These are phyloP conservation scores for Taurulus bubalis DNA, from an alignment of 2,113 vertebrate species.

Conservation along the genomic window DNA sequence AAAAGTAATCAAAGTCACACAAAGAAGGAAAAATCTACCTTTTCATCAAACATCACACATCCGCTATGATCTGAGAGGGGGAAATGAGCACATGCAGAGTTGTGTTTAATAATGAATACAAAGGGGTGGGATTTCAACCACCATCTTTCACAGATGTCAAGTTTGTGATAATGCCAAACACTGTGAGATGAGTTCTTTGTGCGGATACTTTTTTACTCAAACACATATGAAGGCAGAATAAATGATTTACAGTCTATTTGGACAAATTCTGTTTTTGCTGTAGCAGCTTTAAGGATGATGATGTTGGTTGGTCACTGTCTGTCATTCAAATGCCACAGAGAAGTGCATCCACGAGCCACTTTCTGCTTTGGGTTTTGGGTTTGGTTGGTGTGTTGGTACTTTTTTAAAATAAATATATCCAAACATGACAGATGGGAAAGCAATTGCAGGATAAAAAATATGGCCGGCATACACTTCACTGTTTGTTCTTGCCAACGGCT, in stretches of 20 bases:
- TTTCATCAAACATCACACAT: slow-evolving; percentile 14
- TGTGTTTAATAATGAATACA: slow-evolving; percentile 8
- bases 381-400: slow-evolving; percentile 5
- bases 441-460: slow-evolving; percentile 1
- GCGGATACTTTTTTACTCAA: slow-evolving; percentile 4
- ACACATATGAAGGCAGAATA: neutral
- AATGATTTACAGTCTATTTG: neutral
- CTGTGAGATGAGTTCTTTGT: slow-evolving; percentile 10
- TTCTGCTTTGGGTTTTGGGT: slow-evolving; percentile 4
- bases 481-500: neutral
- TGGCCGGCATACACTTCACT: neutral
- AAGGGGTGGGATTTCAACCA: slow-evolving; percentile 1
- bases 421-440: slow-evolving; percentile 10
- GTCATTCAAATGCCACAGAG: slow-evolving; percentile 3
- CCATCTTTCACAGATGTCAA: slow-evolving; percentile 8
- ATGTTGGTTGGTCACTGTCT: neutral
- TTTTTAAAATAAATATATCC: slow-evolving; percentile 27
- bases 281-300: neutral
- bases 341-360: neutral
- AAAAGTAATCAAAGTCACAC: neutral
- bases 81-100: neutral
- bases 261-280: slow-evolving; percentile 4
- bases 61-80: neutral
- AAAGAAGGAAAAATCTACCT: neutral
- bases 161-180: neutral